Evolutionary conservation across 2,888 invertebrate species (phyloP), one percentile per base, ranked within the genome.

Genomic region (Augiades crinisus): DNA sequence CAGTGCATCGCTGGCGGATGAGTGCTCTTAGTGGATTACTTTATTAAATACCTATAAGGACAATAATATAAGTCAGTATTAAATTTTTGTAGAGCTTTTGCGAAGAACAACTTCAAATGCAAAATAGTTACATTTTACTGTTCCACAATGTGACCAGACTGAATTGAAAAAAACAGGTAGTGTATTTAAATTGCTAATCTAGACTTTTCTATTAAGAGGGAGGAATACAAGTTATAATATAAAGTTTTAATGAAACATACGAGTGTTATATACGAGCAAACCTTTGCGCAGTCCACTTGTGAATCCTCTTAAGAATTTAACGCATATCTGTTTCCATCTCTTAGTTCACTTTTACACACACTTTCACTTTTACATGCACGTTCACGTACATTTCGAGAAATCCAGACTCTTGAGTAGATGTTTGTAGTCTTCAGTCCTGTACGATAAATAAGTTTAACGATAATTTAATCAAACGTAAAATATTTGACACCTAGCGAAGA

Each of bases 121-220:
- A n/a, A 34, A 21, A 17, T 47, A 38, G 19, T 30, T 21, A 30
- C 37, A 12, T 19, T 38, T 38, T 30, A 19, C n/a, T 38, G 47
- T 37, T 47, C 37, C 37, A 19, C 27, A 22, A 22, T 16, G 45
- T 45, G 47, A 47, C 47, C 38, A 38, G 66, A 64, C 69, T 68
- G 64, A 70, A 71, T 72, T 70, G 65, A 71, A 73, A 75, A 74
- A 73, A n/a, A 68, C 62, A 65, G 65, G 71, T 68, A 72, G 68
- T 67, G n/a, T n/a, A n/a, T n/a, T n/a, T n/a, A n/a, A n/a, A 79
- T 75, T 75, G 68, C 66, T 65, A 76, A 78, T 70, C 75, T 77
- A 72, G 65, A 69, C 68, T 65, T 71, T 67, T 70, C 68, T 70
- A 70, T 69, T 68, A 76, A 72, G 64, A 68, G 67, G 67, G 14